phyloP scores from a whole-genome alignment of 2,797 vertebrate species.

The Philypnodon macrostomus region DNA sequence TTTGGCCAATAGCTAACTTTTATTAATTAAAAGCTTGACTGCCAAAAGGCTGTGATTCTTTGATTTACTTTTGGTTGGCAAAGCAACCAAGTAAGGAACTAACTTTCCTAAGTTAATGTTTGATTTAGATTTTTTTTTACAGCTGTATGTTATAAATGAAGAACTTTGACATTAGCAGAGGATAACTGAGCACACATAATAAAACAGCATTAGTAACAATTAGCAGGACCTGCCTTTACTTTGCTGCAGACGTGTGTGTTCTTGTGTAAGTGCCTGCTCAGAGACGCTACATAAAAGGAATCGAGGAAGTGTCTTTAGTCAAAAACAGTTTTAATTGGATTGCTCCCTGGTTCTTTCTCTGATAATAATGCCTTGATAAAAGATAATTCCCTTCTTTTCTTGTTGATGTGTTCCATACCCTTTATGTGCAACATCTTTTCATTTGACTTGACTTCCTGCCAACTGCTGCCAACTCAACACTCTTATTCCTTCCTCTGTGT shows the following conservation, averaged over 20 bases:
- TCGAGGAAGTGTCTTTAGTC: conserved; percentile 63
- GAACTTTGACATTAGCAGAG: no score
- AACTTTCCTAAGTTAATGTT: not conserved
- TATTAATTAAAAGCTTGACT: no score
- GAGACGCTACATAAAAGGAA: conserved; percentile 54
- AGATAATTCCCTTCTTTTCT: conserved; percentile 52
- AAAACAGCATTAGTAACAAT: conserved; percentile 33
- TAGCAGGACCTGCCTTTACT: conserved; percentile 2
- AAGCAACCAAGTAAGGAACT: no score
- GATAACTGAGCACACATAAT: not conserved
- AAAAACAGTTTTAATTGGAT: conserved; percentile 67
- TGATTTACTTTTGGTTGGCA: no score
- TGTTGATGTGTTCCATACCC: conserved; percentile 6
- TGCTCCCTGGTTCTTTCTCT: conserved; percentile 50
- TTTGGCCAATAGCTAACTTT: no score
- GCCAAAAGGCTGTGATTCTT: no score
- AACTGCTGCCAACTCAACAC: conserved; percentile 10
- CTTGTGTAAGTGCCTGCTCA: conserved; percentile 16
- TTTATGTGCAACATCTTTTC: conserved; percentile 21
- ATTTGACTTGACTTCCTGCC: not conserved
- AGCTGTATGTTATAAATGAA: no score
- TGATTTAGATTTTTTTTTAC: no score
- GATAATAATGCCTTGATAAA: conserved; percentile 58
- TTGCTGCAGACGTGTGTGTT: not conserved
- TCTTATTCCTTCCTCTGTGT: conserved; percentile 16